A percentile compares a stretch with the other conserved stretches of the same genome.
Evolutionary conservation across 1,140 invertebrate species (phyloP).

Genomic region (Pachyrhynchus sulphureomaculatus): DNA sequence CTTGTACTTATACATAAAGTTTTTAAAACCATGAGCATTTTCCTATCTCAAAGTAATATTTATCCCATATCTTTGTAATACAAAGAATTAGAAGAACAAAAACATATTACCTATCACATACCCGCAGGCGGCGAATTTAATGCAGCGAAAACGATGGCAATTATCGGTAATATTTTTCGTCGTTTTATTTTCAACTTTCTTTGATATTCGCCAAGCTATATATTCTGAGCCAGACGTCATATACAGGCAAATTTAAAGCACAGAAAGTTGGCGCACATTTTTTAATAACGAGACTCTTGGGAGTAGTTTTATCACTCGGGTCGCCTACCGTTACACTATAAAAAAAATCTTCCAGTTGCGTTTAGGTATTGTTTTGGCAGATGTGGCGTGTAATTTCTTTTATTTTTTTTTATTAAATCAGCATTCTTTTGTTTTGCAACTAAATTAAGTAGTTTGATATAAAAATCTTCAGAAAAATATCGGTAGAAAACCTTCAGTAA

Average conservation of each 20-base stretch:
- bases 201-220: slow-evolving; percentile 20
- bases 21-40: too few relatives aligned
- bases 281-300: slow-evolving; percentile 44
- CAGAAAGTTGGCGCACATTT: slow-evolving; percentile 41
- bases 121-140: neutral
- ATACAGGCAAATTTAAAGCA: slow-evolving; percentile 41
- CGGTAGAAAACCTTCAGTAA: too few relatives aligned
- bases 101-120: slow-evolving; percentile 13
- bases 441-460: too few relatives aligned
- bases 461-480: too few relatives aligned
- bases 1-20: too few relatives aligned
- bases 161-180: slow-evolving; percentile 17
- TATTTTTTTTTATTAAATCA: too few relatives aligned
- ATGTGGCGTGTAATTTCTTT: too few relatives aligned
- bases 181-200: slow-evolving; percentile 20
- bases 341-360: slow-evolving; percentile 7
- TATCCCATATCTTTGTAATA: too few relatives aligned
- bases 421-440: too few relatives aligned
- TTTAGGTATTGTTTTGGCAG: slow-evolving; percentile 10
- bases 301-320: slow-evolving; percentile 36
- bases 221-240: slow-evolving; percentile 32
- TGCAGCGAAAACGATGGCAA: neutral
- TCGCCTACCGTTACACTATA: slow-evolving; percentile 5
- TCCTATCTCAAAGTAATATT: too few relatives aligned
- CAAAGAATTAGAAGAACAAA: too few relatives aligned